Conservation (phyloP, 1,140 invertebrate genomes). For the Hylyphantes graminicola region DNA sequence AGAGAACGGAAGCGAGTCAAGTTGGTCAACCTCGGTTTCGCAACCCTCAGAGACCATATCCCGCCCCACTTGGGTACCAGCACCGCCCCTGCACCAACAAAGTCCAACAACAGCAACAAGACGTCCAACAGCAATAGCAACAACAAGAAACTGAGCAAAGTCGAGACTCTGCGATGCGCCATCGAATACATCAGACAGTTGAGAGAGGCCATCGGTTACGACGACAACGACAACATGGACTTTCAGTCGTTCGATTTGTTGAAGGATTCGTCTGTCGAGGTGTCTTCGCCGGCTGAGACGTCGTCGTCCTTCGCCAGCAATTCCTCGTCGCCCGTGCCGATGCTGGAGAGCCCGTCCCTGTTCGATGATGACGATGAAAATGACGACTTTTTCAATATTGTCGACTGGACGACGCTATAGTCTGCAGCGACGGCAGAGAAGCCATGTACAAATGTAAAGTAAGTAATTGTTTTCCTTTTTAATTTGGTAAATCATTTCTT, state of each 20-base stretch:
- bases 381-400: conserved; percentile 52
- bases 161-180: conserved; percentile 91
- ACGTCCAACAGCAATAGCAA: conserved; percentile 72
- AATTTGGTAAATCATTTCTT: too few relatives aligned
- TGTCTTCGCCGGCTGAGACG: not conserved
- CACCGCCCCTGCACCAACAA: conserved; percentile 65
- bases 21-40: conserved; percentile 66
- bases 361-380: conserved; percentile 36
- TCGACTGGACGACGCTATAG: conserved; percentile 50
- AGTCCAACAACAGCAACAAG: not conserved
- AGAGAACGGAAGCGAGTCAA: conserved; percentile 69
- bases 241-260: too few relatives aligned
- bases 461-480: not conserved
- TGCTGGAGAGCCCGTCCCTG: not conserved
- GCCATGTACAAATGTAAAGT: conserved; percentile 27
- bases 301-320: conserved; percentile 39
- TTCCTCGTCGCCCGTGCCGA: conserved; percentile 22
- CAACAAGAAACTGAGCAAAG: conserved; percentile 92
- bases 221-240: conserved; percentile 72
- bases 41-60: conserved; percentile 61
- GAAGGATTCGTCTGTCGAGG: conserved; percentile 4
- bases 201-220: conserved; percentile 70
- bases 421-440: not conserved
- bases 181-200: conserved; percentile 91
- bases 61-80: conserved; percentile 23